Evolutionary conservation across 1,140 invertebrate species (phyloP), one percentile per base, ranked within the genome.

Genomic region (Ridgeia piscesae): DNA sequence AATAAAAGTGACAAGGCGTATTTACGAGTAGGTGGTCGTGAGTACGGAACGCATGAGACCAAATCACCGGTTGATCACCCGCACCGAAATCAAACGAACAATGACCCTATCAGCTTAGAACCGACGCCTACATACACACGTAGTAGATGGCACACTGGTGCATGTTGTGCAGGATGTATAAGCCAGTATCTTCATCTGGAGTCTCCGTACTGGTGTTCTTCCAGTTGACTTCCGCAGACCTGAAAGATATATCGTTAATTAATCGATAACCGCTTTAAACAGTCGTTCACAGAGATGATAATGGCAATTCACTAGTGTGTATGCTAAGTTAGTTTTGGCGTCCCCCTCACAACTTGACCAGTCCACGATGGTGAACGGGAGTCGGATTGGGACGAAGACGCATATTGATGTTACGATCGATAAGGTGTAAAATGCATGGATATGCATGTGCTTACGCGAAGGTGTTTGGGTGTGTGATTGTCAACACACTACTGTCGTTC

Each of bases 61-160:
- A n/a, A n/a, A n/a, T n/a, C n/a, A n/a, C n/a, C n/a, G n/a, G n/a
- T n/a, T n/a, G n/a, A n/a, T n/a, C 42, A 42, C 42, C 4, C 42
- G 11, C 42, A 42, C 42, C 4, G 4, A 42, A 42, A 42, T 42
- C 4, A 42, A 6, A 21, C 58, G 27, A 77, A 77, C 58, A 90
- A 90, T 31, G 89, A 90, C n/a, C 34, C 31, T 6, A 42, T 34
- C 6, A 90, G 17, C 35, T 14, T 17, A 35, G 27, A 27, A 17
- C 21, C 17, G 14, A 90, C 34, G 17, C 1, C 21, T 42, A 94
- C 94, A 93, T 94, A 95, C 95, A 93, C 91, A 94, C 93, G 77
- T 95, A 95, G 91, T 95, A 95, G 21, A 95, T 92, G 35, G 95
- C 94, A 93, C 92, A 95, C 11, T n/a, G 93, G 90, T 48, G 92